These are phyloP conservation scores for Zingel zingel DNA, from an alignment of 2,113 vertebrate species.

Conservation along the genomic window DNA sequence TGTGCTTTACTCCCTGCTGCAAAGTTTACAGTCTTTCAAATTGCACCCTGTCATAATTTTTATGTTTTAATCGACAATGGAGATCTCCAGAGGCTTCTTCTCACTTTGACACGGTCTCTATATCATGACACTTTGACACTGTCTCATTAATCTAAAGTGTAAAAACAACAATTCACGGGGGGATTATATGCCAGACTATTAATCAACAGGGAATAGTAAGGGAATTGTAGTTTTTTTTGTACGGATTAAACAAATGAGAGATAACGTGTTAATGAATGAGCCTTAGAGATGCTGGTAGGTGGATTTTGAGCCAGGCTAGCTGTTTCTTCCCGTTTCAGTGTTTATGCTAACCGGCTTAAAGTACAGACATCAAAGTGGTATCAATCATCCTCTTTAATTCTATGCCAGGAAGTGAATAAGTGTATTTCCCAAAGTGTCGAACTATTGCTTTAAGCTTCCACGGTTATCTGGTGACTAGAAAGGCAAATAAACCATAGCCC, in stretches of 20 bases:
- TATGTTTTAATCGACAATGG: constrained; percentile 26
- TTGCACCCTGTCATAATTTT: constrained; percentile 50
- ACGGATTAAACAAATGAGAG: not conserved
- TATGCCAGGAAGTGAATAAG: not conserved
- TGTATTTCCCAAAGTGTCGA: not conserved
- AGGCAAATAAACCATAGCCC: not conserved
- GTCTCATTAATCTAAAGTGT: not conserved
- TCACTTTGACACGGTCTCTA: constrained; percentile 2
- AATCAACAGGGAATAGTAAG: not conserved
- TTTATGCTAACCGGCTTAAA: not conserved
- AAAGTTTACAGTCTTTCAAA: constrained; percentile 55
- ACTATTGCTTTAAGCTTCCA: not conserved
- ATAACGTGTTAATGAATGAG: constrained; percentile 4
- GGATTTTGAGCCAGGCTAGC: not conserved
- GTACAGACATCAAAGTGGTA: not conserved
- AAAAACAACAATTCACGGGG: not conserved
- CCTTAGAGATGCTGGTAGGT: not conserved
- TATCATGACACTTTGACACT: not conserved
- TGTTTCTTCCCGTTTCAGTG: not conserved
- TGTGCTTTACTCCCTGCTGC: constrained; percentile 39
- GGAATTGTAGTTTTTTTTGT: not conserved
- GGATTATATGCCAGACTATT: not conserved
- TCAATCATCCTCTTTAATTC: not conserved
- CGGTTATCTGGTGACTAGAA: constrained; percentile 9
- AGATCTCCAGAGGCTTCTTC: constrained; percentile 39